Evolutionary conservation across 23 tunicate genomes (phyloP).

Genomic region (Aplidium turbinatum): DNA sequence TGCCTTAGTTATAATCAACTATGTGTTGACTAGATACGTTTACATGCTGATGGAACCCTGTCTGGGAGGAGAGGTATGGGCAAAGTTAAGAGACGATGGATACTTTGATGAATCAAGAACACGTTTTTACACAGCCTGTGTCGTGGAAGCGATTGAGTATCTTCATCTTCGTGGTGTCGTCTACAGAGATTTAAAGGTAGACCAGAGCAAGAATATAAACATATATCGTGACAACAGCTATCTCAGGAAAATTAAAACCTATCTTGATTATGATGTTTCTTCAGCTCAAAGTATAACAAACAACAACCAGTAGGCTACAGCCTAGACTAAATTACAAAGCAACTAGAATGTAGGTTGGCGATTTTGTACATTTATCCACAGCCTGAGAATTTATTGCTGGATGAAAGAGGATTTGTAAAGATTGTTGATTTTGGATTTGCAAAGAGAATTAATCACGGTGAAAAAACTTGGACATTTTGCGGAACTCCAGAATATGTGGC

Average conservation of each 20-base stretch:
- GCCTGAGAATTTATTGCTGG: slow-evolving; percentile 96
- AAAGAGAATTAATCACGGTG: slow-evolving; percentile 70
- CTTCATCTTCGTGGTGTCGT: slow-evolving; percentile 73
- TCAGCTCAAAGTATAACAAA: too few species aligned
- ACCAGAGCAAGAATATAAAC: too few species aligned
- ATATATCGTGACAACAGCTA: too few species aligned
- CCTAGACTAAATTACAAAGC: too few species aligned
- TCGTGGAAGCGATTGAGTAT: slow-evolving; percentile 94
- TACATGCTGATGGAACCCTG: slow-evolving; percentile 96
- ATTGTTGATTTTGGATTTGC: slow-evolving; percentile 99
- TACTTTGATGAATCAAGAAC: slow-evolving; percentile 72
- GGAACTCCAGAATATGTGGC: slow-evolving; percentile 99
- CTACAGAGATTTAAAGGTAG: slow-evolving; percentile 86
- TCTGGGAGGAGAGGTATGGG: slow-evolving; percentile 95
- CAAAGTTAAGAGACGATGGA: slow-evolving; percentile 72
- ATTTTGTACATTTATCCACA: slow-evolving; percentile 30
- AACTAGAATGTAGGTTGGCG: too few species aligned
- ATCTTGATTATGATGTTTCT: too few species aligned
- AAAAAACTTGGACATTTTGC: slow-evolving; percentile 97
- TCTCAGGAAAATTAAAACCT: too few species aligned
- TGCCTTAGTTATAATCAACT: too few species aligned
- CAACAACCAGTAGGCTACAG: too few species aligned
- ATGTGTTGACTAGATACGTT: slow-evolving; percentile 75
- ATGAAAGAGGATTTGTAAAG: slow-evolving; percentile 80
- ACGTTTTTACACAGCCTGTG: slow-evolving; percentile 88